Conservation (phyloP, 2,888 invertebrate genomes). For the Steinernema scapterisci region DNA sequence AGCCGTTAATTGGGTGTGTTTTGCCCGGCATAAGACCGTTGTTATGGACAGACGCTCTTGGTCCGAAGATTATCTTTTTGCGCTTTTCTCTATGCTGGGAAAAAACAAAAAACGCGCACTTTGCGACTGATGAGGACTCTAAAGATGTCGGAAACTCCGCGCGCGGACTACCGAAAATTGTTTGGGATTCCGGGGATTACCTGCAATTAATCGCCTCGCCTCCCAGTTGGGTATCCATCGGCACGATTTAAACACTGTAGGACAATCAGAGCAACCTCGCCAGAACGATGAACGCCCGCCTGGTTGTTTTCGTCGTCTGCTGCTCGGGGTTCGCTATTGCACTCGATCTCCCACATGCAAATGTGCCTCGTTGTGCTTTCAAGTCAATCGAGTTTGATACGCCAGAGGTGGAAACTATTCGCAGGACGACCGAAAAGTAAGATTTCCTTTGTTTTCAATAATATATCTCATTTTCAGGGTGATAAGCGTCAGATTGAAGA, state of each 20-base stretch:
- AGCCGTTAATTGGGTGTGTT: no score
- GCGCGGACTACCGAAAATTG: not conserved
- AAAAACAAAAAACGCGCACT: no score
- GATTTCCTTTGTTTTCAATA: not conserved
- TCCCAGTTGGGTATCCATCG: constrained; percentile 1
- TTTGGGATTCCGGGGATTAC: constrained; percentile 20
- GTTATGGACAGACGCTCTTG: no score
- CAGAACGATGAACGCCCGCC: not conserved
- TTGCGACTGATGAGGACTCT: no score
- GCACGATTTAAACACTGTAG: not conserved
- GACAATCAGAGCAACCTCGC: not conserved
- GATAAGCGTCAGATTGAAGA: not conserved
- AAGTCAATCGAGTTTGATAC: constrained; percentile 2
- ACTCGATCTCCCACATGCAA: not conserved
- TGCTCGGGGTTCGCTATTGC: not conserved
- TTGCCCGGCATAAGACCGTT: no score
- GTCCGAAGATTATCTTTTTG: no score
- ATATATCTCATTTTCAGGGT: not conserved
- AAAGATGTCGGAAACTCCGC: no score
- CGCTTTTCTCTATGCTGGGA: no score
- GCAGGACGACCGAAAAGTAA: not conserved
- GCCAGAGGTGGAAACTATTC: not conserved
- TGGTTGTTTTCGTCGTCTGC: not conserved
- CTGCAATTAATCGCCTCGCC: constrained; percentile 9
- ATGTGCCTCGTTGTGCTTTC: not conserved